Base-by-base conservation (phyloP, 2,888 invertebrate species). In the Drosophila hamatofila region DNA sequence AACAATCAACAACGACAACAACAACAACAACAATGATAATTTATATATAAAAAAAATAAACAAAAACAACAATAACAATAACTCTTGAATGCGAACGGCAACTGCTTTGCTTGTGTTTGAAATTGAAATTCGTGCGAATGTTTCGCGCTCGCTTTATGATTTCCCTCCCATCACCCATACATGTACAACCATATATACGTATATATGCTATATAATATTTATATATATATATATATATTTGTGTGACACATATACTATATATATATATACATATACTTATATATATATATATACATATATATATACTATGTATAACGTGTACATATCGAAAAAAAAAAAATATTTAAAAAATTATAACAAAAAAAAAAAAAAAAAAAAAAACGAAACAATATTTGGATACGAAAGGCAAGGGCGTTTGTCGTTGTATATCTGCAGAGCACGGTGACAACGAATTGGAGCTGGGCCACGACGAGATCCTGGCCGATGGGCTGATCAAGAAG, bases 401-500 rank as follows among this genome's bases (percentile, higher is more conserved):
- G 92, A 92, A 92, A 93, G 93, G 93, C 91, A 93, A 92, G 91
- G 91, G 93, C 91, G 91, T 93, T 90, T 93, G 95, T 94, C 95
- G 94, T 93, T 95, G 95, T 94, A 95, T 95, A 93, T 95, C 95
- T 93, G 94, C 95, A 95, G 95, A 95, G 88, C 94, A 95, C 80
- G 93, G 93, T 77, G 95, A 95, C 93, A 95, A 95, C 92, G 95
- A 95, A 87, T 93, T 95, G 85, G 95, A 95, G 88, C 93, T 95
- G 82, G 95, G 95, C 71, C 94, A 94, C 52, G 95, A 95, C 89
- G 95, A 96, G 92, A 95, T 96, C 89, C 94, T 97, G 89, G 96
- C 96, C 75, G 97, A 97, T 93, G 96, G 97, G 62, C 95, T 97
- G 83, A 95, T 97, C 89, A 96, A 96, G 93, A 96, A 96, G 92